Base-by-base conservation (phyloP, 2,797 vertebrate species). In the Chrosomus eos region DNA sequence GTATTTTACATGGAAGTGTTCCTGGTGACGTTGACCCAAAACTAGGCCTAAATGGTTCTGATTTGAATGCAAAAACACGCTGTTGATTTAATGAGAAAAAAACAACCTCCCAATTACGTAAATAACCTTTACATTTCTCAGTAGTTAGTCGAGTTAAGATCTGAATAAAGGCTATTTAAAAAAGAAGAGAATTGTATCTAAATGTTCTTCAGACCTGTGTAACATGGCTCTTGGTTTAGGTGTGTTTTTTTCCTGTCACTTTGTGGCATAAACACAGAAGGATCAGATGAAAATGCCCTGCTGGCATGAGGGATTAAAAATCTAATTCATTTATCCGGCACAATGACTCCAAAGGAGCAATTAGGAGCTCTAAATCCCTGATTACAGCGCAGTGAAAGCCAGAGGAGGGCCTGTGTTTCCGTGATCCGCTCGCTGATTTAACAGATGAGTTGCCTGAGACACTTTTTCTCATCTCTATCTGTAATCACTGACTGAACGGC, bases 271-370 rank as follows among this genome's bases (percentile, higher is more conserved):
- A 86, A 79, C 75, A 73, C 48, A 82, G 66, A 53, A 38, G 66
- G 82, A 86, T 84, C 53, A 90, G 53, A 80, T 85, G 58, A 68
- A 62, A 82, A 83, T 80, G 67, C 77, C 72, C 86, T 82, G 82
- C 68, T 66, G 88, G 76, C 67, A 75, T 87, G 78, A 83, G 40
- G 82, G 88, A 90, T 86, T 88, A 85, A 85, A 88, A 78, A 89
- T 45, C 72, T 58, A 67, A 88, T 82, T 87, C 77, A 72, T 87
- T 88, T 77, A 87, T 87, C 81, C 80, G 72, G 83, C 68, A 87
- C 70, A 88, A 72, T 80, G 85, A 70, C 81, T 89, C 88, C 85
- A 87, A 90, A 90, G 85, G 72, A 87, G 75, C 78, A 90, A 86
- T 88, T 85, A 84, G 2, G 36, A 89, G 73, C 86, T 62, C 36